phyloP scores from a whole-genome alignment of 2,888 invertebrate species.

The Pelosia muscerda region DNA sequence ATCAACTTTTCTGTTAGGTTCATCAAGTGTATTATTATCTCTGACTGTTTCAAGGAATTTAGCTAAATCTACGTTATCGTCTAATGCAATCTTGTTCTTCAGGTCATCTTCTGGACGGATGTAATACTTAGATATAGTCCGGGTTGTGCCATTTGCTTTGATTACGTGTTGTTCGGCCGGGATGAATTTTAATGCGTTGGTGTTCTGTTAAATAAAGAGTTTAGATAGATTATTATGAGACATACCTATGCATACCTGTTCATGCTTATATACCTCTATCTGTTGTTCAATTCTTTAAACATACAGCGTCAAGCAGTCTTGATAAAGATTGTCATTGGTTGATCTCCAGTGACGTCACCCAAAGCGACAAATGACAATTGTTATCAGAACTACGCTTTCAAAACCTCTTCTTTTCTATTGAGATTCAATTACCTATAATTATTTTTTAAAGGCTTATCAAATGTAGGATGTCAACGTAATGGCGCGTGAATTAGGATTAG shows the following conservation, averaged over 20 bases:
- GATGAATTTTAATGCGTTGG: not conserved
- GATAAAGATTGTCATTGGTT: too few relatives aligned
- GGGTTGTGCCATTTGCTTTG: slow-evolving; percentile 18
- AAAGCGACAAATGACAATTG: too few relatives aligned
- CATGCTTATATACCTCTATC: too few relatives aligned
- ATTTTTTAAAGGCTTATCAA: too few relatives aligned
- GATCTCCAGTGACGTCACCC: too few relatives aligned
- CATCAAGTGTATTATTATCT: not conserved
- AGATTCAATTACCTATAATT: too few relatives aligned
- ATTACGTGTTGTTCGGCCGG: slow-evolving; percentile 5
- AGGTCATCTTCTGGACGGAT: not conserved
- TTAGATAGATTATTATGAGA: not conserved
- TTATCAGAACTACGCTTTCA: too few relatives aligned
- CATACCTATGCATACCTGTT: not conserved
- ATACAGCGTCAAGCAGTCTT: too few relatives aligned
- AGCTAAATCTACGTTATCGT: not conserved
- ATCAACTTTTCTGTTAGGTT: not conserved
- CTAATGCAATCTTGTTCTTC: not conserved
- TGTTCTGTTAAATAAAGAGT: slow-evolving; percentile 9
- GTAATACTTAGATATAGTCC: slow-evolving; percentile 3
- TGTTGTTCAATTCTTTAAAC: too few relatives aligned
- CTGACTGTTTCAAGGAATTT: slow-evolving; percentile 7
- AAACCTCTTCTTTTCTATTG: too few relatives aligned
- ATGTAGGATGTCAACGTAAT: too few relatives aligned
- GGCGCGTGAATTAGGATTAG: too few relatives aligned